Conservation (phyloP, 2,797 vertebrate species). For the Holocentrus rufus region DNA sequence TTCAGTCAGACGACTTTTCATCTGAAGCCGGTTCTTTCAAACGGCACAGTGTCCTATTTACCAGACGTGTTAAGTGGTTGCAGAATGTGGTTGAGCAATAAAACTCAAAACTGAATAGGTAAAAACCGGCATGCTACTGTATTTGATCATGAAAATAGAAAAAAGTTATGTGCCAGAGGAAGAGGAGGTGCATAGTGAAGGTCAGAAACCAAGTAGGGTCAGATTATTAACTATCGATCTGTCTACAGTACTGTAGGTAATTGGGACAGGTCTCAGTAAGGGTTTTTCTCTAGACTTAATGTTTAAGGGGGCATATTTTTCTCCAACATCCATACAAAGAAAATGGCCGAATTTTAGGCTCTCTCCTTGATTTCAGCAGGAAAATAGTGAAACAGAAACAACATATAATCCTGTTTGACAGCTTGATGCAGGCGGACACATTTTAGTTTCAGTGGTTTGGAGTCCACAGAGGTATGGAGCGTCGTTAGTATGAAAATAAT, state of each 20-base stretch:
- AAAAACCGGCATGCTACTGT: not conserved
- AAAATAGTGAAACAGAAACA: too few species aligned
- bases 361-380: too few species aligned
- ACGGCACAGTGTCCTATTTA: not conserved
- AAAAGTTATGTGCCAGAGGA: not conserved
- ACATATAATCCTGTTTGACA: not conserved
- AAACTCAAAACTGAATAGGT: not conserved
- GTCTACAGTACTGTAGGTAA: too few species aligned
- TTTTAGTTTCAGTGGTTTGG: not conserved
- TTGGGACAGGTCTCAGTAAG: too few species aligned
- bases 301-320: too few species aligned
- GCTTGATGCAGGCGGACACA: not conserved
- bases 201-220: too few species aligned
- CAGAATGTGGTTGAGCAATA: not conserved
- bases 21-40: conserved; percentile 16
- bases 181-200: too few species aligned
- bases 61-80: not conserved
- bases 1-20: conserved; percentile 18
- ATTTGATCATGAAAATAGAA: not conserved
- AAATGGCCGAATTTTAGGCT: too few species aligned
- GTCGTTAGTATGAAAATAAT: not conserved
- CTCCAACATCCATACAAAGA: too few species aligned
- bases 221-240: too few species aligned
- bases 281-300: too few species aligned
- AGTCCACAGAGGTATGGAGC: not conserved